Base-by-base conservation (phyloP, 1,140 invertebrate genomes). In the Drosophila trapezifrons region DNA sequence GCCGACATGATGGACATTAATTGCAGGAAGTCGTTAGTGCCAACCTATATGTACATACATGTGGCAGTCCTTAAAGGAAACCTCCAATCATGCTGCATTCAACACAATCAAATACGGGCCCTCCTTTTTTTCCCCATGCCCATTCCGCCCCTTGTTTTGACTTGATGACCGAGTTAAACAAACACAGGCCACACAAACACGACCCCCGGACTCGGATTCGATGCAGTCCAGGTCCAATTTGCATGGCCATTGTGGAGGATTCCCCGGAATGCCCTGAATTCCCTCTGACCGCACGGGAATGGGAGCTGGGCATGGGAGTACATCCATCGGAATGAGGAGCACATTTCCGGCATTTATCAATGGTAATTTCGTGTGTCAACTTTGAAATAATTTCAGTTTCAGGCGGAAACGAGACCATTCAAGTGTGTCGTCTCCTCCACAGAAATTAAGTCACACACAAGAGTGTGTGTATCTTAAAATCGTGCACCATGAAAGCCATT, bases 261-360 rank as follows among this genome's bases (percentile, higher is more conserved):
- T 38, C n/a, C 59, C 64, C 29, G 29, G 42, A 45, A 56, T 42
- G 22, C 29, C 42, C 49, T 20, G 49, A 9, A 37, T 38, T 15
- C 12, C 64, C 59, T 18, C 27, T 13, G 25, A 43, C 56, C 62
- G 4, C 38, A 60, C 12, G 18, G 37, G 40, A 27, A 25, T 13
- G 27, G 22, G 27, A 7, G 12, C 20, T 29, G 13, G 40, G 17
- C n/a, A 17, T 18, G 58, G 13, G 7, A n/a, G 42, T 25, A 13
- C 3, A 12, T 54, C 51, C 32, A 8, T n/a, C 12, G 25, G 60
- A 32, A 37, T 45, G 60, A 51, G 25, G 1, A 43, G 47, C 60
- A 47, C 69, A 56, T 67, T 74, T 79, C 60, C 76, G 37, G 66
- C 49, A 72, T 56, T 78, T 60, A 67, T 75, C 76, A 78, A 49